phyloP scores from a whole-genome alignment of 2,113 vertebrate genomes.

The Sinocyclocheilus rhinocerous region DNA sequence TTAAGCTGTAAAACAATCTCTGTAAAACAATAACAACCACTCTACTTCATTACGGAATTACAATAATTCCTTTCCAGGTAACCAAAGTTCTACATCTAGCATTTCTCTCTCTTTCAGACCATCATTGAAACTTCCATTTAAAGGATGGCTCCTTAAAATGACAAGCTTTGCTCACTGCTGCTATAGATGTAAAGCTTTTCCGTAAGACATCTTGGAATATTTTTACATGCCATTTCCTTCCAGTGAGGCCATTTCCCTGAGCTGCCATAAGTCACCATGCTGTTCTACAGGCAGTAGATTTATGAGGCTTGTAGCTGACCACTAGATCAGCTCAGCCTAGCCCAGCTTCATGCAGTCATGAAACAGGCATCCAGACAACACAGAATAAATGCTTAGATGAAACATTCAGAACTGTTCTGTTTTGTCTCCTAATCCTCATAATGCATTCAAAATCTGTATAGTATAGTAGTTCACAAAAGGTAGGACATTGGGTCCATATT shows the following conservation, averaged over 20 bases:
- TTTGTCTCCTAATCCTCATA: no score
- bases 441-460: not conserved
- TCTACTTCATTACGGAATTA: not conserved
- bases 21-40: not conserved
- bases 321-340: conserved; percentile 42
- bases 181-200: conserved; percentile 56
- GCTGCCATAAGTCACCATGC: conserved; percentile 59
- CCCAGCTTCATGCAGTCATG: conserved; percentile 9
- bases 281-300: conserved; percentile 58
- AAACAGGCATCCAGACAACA: conserved; percentile 8
- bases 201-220: conserved; percentile 53
- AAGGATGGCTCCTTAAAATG: conserved; percentile 27
- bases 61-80: not conserved
- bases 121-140: not conserved
- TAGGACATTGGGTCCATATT: no score
- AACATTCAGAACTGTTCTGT: not conserved
- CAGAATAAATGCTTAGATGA: not conserved
- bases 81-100: not conserved
- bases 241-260: conserved; percentile 57
- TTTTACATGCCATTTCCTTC: conserved; percentile 58
- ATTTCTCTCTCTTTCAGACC: not conserved
- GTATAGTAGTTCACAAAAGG: not conserved
- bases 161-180: conserved; percentile 43
- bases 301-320: conserved; percentile 55
- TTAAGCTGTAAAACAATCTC: not conserved